Conservation (phyloP, 2,888 invertebrate species). For the Ptilodon capucinus region DNA sequence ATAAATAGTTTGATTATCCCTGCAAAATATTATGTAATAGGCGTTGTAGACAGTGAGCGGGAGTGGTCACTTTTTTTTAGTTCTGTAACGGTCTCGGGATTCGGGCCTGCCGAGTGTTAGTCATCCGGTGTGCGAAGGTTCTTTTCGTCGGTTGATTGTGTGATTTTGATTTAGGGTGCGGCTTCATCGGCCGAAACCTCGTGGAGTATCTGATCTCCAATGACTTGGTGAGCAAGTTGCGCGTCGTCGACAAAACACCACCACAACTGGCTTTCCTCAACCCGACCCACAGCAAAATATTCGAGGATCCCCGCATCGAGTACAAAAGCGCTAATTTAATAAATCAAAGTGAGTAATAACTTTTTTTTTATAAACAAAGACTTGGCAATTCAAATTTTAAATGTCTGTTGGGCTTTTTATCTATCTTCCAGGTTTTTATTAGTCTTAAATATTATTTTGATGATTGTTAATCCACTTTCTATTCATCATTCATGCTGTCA, state of each 20-base stretch:
- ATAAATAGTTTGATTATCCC: neutral
- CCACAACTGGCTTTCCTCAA: slow-evolving; percentile 96
- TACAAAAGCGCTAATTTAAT: slow-evolving; percentile 96
- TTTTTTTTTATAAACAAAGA: neutral
- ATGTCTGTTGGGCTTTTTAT: no score
- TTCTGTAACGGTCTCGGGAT: slow-evolving; percentile 60
- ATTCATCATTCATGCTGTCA: no score
- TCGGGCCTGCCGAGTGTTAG: slow-evolving; percentile 61
- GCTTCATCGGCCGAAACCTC: slow-evolving; percentile 95
- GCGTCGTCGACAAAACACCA: slow-evolving; percentile 96
- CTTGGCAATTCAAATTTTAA: no score
- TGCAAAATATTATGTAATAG: neutral
- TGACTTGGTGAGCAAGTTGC: slow-evolving; percentile 88
- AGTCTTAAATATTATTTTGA: no score
- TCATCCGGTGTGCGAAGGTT: slow-evolving; percentile 56
- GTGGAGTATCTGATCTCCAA: slow-evolving; percentile 91
- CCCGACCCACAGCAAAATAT: slow-evolving; percentile 86
- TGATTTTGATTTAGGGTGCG: slow-evolving; percentile 87
- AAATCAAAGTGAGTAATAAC: slow-evolving; percentile 86
- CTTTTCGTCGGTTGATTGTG: slow-evolving; percentile 43
- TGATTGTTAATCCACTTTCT: no score
- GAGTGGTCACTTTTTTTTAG: slow-evolving; percentile 38
- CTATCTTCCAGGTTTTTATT: no score
- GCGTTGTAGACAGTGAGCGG: neutral
- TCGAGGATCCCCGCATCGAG: slow-evolving; percentile 89